phyloP scores from a whole-genome alignment of 2,797 vertebrate genomes.

The Muscicapa striata region DNA sequence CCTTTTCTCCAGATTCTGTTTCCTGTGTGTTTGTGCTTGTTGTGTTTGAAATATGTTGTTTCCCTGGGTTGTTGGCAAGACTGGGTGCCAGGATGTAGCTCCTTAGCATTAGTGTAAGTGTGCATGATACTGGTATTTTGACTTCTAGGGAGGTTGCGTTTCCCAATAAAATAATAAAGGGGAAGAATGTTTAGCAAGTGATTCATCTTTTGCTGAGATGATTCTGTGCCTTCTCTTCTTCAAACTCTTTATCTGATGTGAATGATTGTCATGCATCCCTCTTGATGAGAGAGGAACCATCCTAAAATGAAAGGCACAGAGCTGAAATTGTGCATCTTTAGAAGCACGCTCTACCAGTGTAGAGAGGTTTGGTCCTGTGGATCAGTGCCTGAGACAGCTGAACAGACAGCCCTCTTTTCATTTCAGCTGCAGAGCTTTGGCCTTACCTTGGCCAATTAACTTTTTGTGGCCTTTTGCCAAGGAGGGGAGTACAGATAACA shows the following conservation, averaged over 20 bases:
- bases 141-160: background rate
- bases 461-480: background rate
- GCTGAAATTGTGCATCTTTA: background rate
- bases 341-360: background rate
- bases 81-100: background rate
- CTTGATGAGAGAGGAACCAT: background rate
- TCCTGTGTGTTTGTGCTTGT: background rate
- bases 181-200: slow-evolving; percentile 3
- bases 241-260: background rate
- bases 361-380: background rate
- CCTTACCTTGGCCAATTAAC: background rate
- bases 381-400: background rate
- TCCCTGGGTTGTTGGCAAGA: background rate
- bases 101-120: background rate
- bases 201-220: slow-evolving; percentile 7
- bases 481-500: background rate
- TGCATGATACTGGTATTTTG: background rate
- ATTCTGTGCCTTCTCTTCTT: background rate
- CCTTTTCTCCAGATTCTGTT: background rate
- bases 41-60: background rate
- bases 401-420: background rate
- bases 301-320: background rate
- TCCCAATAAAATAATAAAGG: background rate
- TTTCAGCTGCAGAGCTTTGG: background rate
- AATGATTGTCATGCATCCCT: background rate